phyloP scores from a whole-genome alignment of 2,888 invertebrate species.

The Cephus pygmeus region DNA sequence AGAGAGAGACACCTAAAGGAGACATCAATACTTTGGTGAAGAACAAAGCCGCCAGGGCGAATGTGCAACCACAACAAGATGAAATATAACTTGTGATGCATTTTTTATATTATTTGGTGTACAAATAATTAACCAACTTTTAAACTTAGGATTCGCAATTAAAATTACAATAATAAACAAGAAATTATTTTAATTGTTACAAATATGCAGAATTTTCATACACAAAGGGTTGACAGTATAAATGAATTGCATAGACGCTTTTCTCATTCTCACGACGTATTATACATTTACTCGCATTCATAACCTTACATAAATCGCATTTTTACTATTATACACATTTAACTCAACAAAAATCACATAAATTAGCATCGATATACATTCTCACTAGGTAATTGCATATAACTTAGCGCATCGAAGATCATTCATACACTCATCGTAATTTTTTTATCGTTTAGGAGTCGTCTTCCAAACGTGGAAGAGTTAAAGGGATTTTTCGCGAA shows the following conservation, averaged over 20 bases:
- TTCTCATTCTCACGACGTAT: constrained; percentile 12
- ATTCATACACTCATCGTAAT: not conserved
- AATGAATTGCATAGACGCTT: constrained; percentile 3
- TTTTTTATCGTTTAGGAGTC: not conserved
- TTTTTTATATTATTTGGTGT: constrained; percentile 45
- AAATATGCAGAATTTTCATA: constrained; percentile 19
- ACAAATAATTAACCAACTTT: constrained; percentile 60
- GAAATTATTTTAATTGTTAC: constrained; percentile 18
- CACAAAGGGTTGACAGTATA: constrained; percentile 10
- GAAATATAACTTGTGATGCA: not conserved
- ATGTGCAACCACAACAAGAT: not conserved
- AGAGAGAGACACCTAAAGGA: constrained; percentile 10
- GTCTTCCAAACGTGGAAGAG: not conserved
- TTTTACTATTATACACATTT: constrained; percentile 2
- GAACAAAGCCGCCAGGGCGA: not conserved
- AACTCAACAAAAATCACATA: constrained; percentile 27
- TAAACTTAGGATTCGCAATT: constrained; percentile 10
- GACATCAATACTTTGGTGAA: constrained; percentile 2
- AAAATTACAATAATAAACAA: constrained; percentile 5
- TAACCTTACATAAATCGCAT: constrained; percentile 2
- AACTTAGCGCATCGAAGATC: not conserved
- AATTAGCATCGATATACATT: constrained; percentile 23
- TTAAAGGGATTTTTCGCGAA: not conserved
- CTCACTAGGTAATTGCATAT: constrained; percentile 34
- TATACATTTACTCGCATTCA: constrained; percentile 13